Conservation (phyloP, 2,113 vertebrate genomes). For the Crotophaga sulcirostris region DNA sequence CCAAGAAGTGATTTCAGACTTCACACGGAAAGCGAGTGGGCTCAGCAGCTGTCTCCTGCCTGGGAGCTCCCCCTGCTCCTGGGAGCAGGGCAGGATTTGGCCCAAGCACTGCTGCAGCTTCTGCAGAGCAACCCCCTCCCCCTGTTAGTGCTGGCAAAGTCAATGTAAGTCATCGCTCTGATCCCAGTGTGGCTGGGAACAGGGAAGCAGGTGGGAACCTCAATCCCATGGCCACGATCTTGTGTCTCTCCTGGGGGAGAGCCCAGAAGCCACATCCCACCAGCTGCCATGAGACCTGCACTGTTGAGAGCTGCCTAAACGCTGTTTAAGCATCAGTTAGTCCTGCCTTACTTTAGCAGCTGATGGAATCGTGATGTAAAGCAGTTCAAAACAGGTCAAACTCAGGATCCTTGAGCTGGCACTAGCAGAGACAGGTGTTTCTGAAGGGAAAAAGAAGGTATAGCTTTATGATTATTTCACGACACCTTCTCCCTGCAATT, state of each 20-base stretch:
- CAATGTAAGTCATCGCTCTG: not conserved
- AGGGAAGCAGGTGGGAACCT: accelerated
- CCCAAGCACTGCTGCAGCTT: not conserved
- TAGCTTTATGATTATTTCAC: not conserved
- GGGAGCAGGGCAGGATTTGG: not conserved
- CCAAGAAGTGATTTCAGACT: not conserved
- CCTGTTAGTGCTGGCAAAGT: not conserved
- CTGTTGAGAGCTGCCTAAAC: not conserved
- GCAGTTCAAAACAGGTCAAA: not conserved
- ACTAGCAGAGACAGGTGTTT: not conserved
- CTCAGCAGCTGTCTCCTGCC: not conserved
- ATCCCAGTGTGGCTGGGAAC: not conserved
- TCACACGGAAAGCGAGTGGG: not conserved
- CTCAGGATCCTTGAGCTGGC: not conserved
- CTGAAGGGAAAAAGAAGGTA: not conserved
- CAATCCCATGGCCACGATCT: not conserved
- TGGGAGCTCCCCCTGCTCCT: not conserved
- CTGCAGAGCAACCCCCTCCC: not conserved
- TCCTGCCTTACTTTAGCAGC: not conserved
- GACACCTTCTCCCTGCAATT: accelerated
- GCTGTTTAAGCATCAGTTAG: not conserved
- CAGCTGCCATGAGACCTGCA: accelerated
- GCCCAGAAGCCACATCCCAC: not conserved
- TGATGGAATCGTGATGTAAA: not conserved
- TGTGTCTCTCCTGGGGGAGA: accelerated